These are phyloP conservation scores for Halyomorpha halys DNA, from an alignment of 1,140 invertebrate species.

Conservation along the genomic window DNA sequence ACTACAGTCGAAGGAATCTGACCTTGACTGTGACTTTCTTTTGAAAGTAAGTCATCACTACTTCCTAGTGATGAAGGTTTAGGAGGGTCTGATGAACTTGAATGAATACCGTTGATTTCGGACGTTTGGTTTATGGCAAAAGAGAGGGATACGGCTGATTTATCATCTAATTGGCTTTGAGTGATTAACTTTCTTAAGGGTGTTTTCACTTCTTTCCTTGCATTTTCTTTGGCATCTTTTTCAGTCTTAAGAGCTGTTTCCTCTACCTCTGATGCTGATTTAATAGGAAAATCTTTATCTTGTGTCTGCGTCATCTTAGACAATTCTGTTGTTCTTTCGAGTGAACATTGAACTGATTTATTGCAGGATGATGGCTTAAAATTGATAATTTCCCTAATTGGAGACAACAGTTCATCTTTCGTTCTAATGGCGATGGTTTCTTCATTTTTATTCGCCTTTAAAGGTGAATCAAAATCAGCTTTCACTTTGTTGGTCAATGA, in stretches of 20 bases:
- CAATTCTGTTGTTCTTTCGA: background rate
- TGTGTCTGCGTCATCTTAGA: background rate
- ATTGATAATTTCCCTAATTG: background rate
- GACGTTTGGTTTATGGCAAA: too few species aligned
- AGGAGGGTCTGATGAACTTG: background rate
- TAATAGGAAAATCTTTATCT: background rate
- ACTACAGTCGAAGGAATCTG: conserved; percentile 33
- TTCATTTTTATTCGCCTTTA: conserved; percentile 18
- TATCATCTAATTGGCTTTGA: too few species aligned
- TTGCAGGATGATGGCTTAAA: background rate
- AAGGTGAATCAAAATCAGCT: conserved; percentile 33
- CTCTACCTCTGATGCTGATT: background rate
- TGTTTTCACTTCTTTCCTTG: too few species aligned
- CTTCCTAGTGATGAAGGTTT: conserved; percentile 36
- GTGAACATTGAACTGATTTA: background rate
- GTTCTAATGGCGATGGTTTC: conserved; percentile 21
- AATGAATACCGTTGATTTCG: too few species aligned
- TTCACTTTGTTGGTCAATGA: conserved; percentile 32
- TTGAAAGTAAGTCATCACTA: conserved; percentile 36
- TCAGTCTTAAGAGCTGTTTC: background rate
- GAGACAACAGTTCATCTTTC: conserved; percentile 18
- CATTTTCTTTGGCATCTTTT: background rate
- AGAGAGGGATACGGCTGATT: too few species aligned
- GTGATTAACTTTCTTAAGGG: too few species aligned
- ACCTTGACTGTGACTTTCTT: conserved; percentile 34